Percentiles rank a stretch among this genome's conserved stretches.
Conservation (phyloP, 2,113 vertebrate species). For the Platichthys stellatus region DNA sequence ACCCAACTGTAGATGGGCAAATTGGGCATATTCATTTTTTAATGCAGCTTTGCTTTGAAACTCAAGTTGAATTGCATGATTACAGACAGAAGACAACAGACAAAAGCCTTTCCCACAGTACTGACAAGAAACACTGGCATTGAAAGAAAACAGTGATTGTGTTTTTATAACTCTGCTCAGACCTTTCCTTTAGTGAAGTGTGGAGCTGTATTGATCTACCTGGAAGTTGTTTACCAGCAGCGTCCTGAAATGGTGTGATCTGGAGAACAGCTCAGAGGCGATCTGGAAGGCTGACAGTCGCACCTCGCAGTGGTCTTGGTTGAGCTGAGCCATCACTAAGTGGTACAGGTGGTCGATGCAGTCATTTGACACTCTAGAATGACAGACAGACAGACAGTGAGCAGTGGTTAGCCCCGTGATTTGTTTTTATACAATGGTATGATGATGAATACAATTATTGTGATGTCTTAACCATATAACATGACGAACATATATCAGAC, state of each 20-base stretch:
- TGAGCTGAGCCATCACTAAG: slow-evolving; percentile 87
- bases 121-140: neutral
- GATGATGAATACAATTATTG: no score
- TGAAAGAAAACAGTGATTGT: neutral
- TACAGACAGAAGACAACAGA: neutral
- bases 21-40: no score
- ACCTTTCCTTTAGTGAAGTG: no score
- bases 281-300: slow-evolving; percentile 91
- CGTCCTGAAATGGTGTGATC: slow-evolving; percentile 89
- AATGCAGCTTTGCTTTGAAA: neutral
- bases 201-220: slow-evolving; percentile 31
- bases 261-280: slow-evolving; percentile 84
- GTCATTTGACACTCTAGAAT: slow-evolving; percentile 80
- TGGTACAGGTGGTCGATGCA: slow-evolving; percentile 86
- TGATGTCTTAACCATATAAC: no score
- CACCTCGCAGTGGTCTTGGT: slow-evolving; percentile 88
- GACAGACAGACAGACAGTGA: neutral
- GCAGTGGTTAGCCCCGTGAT: neutral
- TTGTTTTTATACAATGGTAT: neutral
- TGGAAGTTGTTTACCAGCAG: slow-evolving; percentile 89
- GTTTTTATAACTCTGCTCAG: neutral
- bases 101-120: neutral
- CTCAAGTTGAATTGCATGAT: neutral
- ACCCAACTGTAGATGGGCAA: neutral
- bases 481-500: no score